These are phyloP conservation scores for Spea bombifrons DNA, from an alignment of 2,113 vertebrate species.

Conservation along the genomic window DNA sequence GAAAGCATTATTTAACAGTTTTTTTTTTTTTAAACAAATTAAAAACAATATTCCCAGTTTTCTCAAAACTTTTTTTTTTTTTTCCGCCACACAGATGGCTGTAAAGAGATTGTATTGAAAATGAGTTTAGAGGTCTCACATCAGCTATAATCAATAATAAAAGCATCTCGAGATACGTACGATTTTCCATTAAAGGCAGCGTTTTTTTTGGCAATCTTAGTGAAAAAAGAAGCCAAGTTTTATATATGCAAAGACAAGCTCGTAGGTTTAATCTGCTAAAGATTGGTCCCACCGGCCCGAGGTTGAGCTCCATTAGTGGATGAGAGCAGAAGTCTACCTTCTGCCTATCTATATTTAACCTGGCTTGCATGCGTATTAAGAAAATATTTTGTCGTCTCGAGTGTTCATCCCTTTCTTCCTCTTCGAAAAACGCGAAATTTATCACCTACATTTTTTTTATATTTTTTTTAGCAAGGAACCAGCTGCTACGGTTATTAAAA, in stretches of 20 bases:
- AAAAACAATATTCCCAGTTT: constrained; percentile 53
- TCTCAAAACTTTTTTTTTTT: constrained; percentile 51
- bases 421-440: constrained; percentile 59
- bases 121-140: constrained; percentile 59
- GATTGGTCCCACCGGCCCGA: constrained; percentile 55
- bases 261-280: constrained; percentile 56
- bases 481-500: constrained; percentile 76
- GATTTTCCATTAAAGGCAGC: constrained; percentile 49
- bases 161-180: constrained; percentile 48
- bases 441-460: constrained; percentile 64
- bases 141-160: constrained; percentile 57
- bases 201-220: constrained; percentile 52
- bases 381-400: constrained; percentile 58
- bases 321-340: constrained; percentile 57
- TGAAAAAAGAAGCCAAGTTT: constrained; percentile 48
- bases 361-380: constrained; percentile 50
- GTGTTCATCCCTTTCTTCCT: constrained; percentile 53
- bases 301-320: constrained; percentile 53
- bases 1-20: constrained; percentile 12
- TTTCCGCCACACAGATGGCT: constrained; percentile 44
- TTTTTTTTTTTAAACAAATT: constrained; percentile 19
- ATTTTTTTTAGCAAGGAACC: constrained; percentile 58
- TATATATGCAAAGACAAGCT: constrained; percentile 43
- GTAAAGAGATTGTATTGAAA: constrained; percentile 56
- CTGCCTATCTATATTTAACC: constrained; percentile 57